These are phyloP conservation scores for Drosophila ustulata DNA, from an alignment of 2,888 invertebrate genomes.

Conservation along the genomic window DNA sequence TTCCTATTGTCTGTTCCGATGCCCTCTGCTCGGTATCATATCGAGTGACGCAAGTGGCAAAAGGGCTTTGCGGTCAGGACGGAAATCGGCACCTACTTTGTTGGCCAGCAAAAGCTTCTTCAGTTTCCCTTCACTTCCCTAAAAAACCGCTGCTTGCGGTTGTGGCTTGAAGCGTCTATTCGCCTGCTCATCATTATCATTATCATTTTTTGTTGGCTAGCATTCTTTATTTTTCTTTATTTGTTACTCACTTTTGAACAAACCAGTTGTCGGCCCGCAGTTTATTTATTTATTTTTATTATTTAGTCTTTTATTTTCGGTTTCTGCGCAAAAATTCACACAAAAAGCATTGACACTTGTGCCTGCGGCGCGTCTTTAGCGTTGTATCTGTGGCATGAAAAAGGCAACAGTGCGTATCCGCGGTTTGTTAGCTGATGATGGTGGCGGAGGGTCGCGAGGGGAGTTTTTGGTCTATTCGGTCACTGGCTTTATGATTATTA, in stretches of 20 bases:
- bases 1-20: conserved; percentile 52
- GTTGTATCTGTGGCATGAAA: conserved; percentile 66
- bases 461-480: conserved; percentile 54
- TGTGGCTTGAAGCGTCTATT: conserved; percentile 7
- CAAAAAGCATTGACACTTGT: conserved; percentile 76
- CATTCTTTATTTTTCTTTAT: conserved; percentile 12
- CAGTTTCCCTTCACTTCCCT: neutral
- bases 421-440: conserved; percentile 14
- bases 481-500: conserved; percentile 57
- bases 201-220: conserved; percentile 11
- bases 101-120: conserved; percentile 20
- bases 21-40: conserved; percentile 45
- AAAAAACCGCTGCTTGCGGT: conserved; percentile 20
- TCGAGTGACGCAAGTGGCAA: conserved; percentile 62
- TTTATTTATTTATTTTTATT: conserved; percentile 19
- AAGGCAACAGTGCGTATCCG: conserved; percentile 76
- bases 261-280: conserved; percentile 39
- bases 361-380: conserved; percentile 67
- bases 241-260: conserved; percentile 48
- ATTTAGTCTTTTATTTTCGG: conserved; percentile 16
- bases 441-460: conserved; percentile 30
- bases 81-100: conserved; percentile 69
- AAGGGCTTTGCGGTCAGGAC: conserved; percentile 35
- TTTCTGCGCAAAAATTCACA: conserved; percentile 54
- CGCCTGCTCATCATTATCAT: conserved; percentile 29